phyloP scores from a whole-genome alignment of 2,888 invertebrate genomes.

The Melinaea menophilus region DNA sequence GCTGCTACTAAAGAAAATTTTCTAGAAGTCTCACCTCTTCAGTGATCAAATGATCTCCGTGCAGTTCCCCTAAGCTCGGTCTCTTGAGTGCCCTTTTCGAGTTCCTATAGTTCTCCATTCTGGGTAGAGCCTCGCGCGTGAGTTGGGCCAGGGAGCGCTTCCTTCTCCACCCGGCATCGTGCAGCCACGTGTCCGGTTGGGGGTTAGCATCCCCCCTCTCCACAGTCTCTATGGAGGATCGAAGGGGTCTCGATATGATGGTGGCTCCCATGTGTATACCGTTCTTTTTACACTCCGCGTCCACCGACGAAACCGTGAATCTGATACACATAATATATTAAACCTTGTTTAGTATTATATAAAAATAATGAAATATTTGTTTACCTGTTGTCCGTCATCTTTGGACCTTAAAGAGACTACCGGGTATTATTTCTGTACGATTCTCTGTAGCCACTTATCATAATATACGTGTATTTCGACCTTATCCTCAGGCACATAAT shows the following conservation, averaged over 20 bases:
- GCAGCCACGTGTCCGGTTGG: slow-evolving; percentile 66
- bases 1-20: background rate
- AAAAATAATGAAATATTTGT: background rate
- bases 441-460: slow-evolving; percentile 36
- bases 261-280: slow-evolving; percentile 70
- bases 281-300: slow-evolving; percentile 64
- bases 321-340: slow-evolving; percentile 35
- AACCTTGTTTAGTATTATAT: background rate
- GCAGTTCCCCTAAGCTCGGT: slow-evolving; percentile 90
- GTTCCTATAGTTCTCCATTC: slow-evolving; percentile 89
- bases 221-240: slow-evolving; percentile 54
- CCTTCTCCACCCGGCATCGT: slow-evolving; percentile 69
- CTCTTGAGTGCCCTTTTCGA: slow-evolving; percentile 86
- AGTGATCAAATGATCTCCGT: slow-evolving; percentile 78
- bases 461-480: slow-evolving; percentile 36
- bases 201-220: slow-evolving; percentile 48
- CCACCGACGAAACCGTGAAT: slow-evolving; percentile 65
- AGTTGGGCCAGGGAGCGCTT: slow-evolving; percentile 81
- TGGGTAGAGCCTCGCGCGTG: slow-evolving; percentile 87
- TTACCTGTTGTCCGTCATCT: slow-evolving; percentile 63
- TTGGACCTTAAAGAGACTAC: slow-evolving; percentile 46
- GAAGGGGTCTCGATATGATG: slow-evolving; percentile 65
- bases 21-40: slow-evolving; percentile 54
- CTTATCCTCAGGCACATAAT: slow-evolving; percentile 56
- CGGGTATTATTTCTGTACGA: slow-evolving; percentile 49